Evolutionary conservation across 1,140 invertebrate genomes (phyloP), one percentile per base, ranked within the genome.

Genomic region (Danaus plexippus): DNA sequence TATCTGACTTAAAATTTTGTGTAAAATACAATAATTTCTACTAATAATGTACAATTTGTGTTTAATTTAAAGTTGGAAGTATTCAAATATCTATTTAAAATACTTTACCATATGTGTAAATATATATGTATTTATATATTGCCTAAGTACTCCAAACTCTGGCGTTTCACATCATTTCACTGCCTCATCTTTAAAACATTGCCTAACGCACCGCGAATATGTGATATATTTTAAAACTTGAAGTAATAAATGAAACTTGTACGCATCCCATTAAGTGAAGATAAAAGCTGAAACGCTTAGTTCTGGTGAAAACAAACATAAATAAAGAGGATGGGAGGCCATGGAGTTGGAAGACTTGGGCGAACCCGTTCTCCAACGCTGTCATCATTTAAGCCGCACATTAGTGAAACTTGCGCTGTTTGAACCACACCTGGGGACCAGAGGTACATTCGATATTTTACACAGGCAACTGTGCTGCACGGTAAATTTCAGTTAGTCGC

Each of bases 361-460:
- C 54, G 59, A 62, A 59, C 48, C 44, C 53, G 62, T 64, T 60
- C 75, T 67, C 53, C 74, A 69, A 74, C 72, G 73, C 62, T 80
- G 80, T 81, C 80, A 80, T 78, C 73, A 77, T 84, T 84, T 80
- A 84, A 81, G 78, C 80, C 77, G 69, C 74, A 84, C 77, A 84
- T 84, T 81, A 80, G 73, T 61, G 73, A 76, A 84, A 81, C 80
- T 84, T 84, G 80, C 73, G 75, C 72, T 73, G 77, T 84, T 80
- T 73, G 71, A 72, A 64, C 69, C 67, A 66, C 80, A 84, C 80
- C 80, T 84, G 80, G 73, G 78, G 59, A 73, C 71, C 61, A 55
- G 46, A 62, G 62, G 64, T 65, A 75, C 71, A 77, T 69, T 76
- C 74, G 69, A 80, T 82, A 80, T 80, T 80, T 80, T 76, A 79